Evolutionary conservation across 2,113 vertebrate genomes (phyloP), one percentile per base, ranked within the genome.

Genomic region (Reinhardtius hippoglossoides): DNA sequence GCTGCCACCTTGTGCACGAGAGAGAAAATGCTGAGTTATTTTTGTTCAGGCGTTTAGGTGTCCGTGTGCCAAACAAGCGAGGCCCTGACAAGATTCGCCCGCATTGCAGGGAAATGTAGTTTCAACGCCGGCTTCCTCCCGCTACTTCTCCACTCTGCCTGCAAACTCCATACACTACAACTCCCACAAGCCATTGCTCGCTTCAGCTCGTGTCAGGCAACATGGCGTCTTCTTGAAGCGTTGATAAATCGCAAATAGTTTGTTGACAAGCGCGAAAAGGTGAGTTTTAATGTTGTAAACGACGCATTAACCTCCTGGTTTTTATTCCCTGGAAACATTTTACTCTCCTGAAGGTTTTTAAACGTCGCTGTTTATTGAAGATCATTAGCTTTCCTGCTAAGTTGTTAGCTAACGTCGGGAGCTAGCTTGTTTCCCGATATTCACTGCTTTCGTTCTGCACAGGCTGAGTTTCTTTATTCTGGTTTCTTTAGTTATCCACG

Each of bases 141-240:
- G 18, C 46, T 3, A 15, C 5, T 0, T 3, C 5, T 14, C 2
- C 0, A 14, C 2, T 23, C 2, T 37, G 16, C 12, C 12, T 1
- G 5, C 1, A 8, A 10, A 94, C 93, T 93, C 91, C 93, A 57
- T 2, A 42, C 40, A 42, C 40, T 42, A 13, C 40, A 42, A 13
- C 40, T 91, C 88, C 93, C 92, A 93, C n/a, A 87, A 77, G 0
- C 0, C 78, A 0, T 27, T 66, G 74, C 74, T 20, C 16, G 12
- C 40, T 14, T n/a, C 24, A 4, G 48, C 70, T 77, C 58, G 77
- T 72, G 54, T 64, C 1, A 40, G 50, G 59, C 35, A 74, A 62
- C 14, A 94, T 94, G 92, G 91, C 85, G 88, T 89, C 88, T 76
- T 67, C 67, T 86, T 94, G 71, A 94, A 93, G 85, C 93, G 93